Base-by-base conservation (phyloP, 2,888 invertebrate species). In the Trachelus troglodyta region DNA sequence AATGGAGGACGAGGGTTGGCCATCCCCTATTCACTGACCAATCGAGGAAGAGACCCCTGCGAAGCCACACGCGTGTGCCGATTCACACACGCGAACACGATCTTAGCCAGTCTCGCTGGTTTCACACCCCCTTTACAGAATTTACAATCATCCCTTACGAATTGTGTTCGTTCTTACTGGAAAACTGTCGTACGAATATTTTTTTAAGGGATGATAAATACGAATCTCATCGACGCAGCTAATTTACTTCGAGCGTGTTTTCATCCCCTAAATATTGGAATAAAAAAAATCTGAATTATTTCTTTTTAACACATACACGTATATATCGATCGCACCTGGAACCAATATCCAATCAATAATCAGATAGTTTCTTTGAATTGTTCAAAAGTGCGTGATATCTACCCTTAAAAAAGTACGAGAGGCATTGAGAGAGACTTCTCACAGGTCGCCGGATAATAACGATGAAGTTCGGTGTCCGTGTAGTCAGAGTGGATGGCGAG, bases 391-490 rank as follows among this genome's bases (percentile, higher is more conserved):
- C 71, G 31, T 31, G 31, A 71, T 15, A 34, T 34, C 71, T 71
- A 2, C 71, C 71, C 71, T 33, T 71, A 12, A 71, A n/a, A 34
- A 33, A 30, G 15, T 71, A 15, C 71, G 30, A 15, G 71, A 71
- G 11, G 4, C 4, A 71, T 31, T 3, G 71, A 34, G 11, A n/a
- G 35, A 34, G 31, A 71, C 12, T 34, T 34, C 31, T 34, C 71
- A 15, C 31, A 33, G 31, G 71, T 71, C 82, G 80, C 88, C 88
- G 88, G 90, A 90, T 91, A 91, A 91, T 91, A 91, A 90, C 88
- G 90, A 90, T 87, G 87, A 89, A 90, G 90, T 89, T 90, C 88
- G 89, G 88, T 90, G 90, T 90, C 90, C 90, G 89, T 89, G 89
- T 86, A 85, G 87, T 78, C 86, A 87, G 87, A 89, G 89, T 88